Percentiles rank a stretch among this genome's conserved stretches.
Evolutionary conservation across 2,797 vertebrate species (phyloP).

Genomic region (Ispidina picta): DNA sequence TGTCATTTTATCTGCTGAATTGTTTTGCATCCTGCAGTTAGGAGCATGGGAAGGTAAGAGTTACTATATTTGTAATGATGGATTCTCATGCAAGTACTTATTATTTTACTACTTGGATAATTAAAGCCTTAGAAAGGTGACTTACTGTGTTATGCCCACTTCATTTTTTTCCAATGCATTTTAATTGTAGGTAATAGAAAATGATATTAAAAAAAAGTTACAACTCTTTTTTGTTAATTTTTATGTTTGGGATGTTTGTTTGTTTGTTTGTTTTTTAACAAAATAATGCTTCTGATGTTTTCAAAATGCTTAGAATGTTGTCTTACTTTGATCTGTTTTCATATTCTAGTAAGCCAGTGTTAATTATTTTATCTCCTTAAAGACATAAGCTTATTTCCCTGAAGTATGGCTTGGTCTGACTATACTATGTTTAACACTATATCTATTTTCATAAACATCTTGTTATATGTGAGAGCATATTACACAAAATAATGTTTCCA

Average conservation of each 20-base stretch:
- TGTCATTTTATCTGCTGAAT: neutral
- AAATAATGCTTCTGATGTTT: neutral
- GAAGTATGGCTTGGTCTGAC: neutral
- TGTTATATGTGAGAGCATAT: neutral
- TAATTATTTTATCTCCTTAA: neutral
- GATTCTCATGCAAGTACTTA: neutral
- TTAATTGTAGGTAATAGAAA: neutral
- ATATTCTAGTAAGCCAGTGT: neutral
- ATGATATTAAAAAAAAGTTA: neutral
- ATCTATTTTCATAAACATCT: neutral
- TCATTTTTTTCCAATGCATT: neutral
- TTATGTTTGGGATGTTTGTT: fast-evolving
- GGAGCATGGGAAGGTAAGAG: neutral
- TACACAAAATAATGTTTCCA: neutral
- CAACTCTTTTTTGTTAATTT: neutral
- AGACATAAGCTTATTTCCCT: neutral
- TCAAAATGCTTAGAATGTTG: neutral
- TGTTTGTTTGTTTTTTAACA: neutral
- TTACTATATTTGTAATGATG: neutral
- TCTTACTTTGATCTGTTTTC: neutral
- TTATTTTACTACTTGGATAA: neutral
- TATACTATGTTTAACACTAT: neutral
- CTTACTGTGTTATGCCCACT: neutral
- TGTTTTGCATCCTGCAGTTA: neutral
- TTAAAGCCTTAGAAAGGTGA: neutral